A percentile compares a stretch with the other conserved stretches of the same genome.
Conservation (phyloP, 2,113 vertebrate species). For the Sphyrna mokarran region DNA sequence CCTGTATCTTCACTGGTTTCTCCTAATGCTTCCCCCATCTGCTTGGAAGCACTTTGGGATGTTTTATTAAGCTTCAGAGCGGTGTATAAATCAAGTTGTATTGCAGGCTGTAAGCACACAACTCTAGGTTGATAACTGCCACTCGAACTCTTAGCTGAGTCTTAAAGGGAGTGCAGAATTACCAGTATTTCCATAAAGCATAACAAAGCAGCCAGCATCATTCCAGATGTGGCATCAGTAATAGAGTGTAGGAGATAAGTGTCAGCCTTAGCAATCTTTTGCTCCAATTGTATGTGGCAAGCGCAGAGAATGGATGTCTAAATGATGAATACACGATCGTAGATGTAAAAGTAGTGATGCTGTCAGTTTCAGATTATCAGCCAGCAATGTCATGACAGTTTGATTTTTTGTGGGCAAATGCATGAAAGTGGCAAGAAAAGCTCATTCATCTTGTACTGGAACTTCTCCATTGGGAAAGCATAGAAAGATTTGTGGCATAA, state of each 20-base stretch:
- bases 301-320: not conserved
- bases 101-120: not conserved
- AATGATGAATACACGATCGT: not conserved
- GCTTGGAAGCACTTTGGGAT: not conserved
- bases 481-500: not conserved
- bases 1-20: not conserved
- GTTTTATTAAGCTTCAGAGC: not conserved
- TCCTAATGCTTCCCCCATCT: not conserved
- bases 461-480: not conserved
- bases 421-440: not conserved
- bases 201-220: not conserved
- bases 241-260: not conserved
- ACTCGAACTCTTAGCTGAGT: not conserved
- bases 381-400: not conserved
- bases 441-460: not conserved
- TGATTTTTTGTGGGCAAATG: not conserved
- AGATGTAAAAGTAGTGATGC: not conserved
- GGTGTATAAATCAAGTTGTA: not conserved
- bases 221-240: not conserved
- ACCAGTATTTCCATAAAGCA: not conserved
- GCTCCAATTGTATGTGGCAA: not conserved
- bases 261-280: not conserved
- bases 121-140: not conserved
- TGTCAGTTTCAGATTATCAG: not conserved
- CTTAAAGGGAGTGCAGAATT: not conserved